phyloP scores from a whole-genome alignment of 2,888 invertebrate genomes.

The Epirrhoe tristata region DNA sequence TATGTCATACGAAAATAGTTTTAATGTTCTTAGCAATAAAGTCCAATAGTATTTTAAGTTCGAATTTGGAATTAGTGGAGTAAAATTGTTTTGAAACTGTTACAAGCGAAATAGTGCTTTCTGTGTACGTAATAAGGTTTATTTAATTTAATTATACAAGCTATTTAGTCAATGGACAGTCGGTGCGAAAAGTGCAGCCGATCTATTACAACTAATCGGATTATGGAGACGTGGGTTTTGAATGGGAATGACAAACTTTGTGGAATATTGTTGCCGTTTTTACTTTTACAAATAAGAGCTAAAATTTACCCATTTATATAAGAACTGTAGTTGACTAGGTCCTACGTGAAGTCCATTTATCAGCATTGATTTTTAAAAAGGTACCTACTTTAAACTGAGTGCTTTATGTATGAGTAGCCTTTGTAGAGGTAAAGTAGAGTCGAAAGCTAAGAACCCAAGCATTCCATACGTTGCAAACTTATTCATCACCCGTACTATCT shows the following conservation, averaged over 20 bases:
- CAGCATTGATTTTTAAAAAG: no score
- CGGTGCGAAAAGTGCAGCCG: conserved; percentile 64
- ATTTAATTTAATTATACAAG: not conserved
- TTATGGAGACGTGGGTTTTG: conserved; percentile 69
- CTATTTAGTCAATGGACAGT: conserved; percentile 40
- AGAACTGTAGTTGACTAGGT: not conserved
- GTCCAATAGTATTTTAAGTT: not conserved
- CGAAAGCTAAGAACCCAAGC: no score
- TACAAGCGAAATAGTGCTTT: conserved; percentile 9
- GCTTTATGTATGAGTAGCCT: no score
- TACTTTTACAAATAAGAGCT: conserved; percentile 14
- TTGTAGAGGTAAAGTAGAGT: no score
- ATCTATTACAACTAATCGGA: conserved; percentile 80
- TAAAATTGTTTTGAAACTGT: not conserved
- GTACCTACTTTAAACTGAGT: no score
- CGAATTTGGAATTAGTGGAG: not conserved
- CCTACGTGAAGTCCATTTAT: no score
- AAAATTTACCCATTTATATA: not conserved
- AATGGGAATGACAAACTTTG: conserved; percentile 56
- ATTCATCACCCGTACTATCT: no score
- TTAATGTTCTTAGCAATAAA: conserved; percentile 9
- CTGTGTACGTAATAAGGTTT: not conserved
- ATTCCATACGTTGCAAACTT: no score
- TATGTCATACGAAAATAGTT: conserved; percentile 26
- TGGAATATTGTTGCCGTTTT: conserved; percentile 36